Evolutionary conservation across 2,113 vertebrate genomes (phyloP).

Genomic region (Amblyopsis rosae): DNA sequence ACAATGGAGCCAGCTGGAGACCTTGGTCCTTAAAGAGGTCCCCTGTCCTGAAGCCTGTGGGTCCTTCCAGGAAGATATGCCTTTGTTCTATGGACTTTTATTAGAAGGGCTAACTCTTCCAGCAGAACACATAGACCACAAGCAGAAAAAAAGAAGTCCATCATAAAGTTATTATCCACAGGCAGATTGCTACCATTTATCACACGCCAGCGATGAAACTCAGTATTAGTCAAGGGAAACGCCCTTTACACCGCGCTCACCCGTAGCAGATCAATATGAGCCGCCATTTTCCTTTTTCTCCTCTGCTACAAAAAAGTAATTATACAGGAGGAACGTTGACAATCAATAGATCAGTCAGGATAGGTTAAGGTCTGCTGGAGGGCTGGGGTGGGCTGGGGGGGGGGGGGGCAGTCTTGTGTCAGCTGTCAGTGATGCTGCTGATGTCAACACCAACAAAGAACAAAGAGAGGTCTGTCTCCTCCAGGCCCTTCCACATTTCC

Average conservation of each 20-base stretch:
- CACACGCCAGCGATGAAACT: constrained; percentile 89
- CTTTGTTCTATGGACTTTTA: constrained; percentile 47
- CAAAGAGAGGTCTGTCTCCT: constrained; percentile 67
- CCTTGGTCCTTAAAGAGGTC: constrained; percentile 29
- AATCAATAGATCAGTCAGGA: constrained; percentile 86
- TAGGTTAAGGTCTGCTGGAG: constrained; percentile 78
- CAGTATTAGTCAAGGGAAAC: constrained; percentile 92
- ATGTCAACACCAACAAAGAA: constrained; percentile 57
- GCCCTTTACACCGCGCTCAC: constrained; percentile 79
- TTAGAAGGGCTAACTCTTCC: constrained; percentile 77
- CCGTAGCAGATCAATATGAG: constrained; percentile 86
- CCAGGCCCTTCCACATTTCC: constrained; percentile 52
- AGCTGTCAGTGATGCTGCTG: constrained; percentile 73
- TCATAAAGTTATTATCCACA: constrained; percentile 92
- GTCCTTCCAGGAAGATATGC: constrained; percentile 3
- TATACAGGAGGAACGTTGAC: constrained; percentile 92
- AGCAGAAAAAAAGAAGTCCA: constrained; percentile 84
- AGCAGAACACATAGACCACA: constrained; percentile 56
- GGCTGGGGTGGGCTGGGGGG: constrained; percentile 30
- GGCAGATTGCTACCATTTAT: constrained; percentile 86
- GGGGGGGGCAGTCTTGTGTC: constrained; percentile 60
- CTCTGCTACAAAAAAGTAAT: constrained; percentile 87
- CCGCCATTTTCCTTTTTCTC: constrained; percentile 72
- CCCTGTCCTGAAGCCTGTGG: constrained; percentile 30
- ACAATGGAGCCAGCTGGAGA: neutral